Conservation (phyloP, 2,888 invertebrate species). For the Sialis fuliginosa region DNA sequence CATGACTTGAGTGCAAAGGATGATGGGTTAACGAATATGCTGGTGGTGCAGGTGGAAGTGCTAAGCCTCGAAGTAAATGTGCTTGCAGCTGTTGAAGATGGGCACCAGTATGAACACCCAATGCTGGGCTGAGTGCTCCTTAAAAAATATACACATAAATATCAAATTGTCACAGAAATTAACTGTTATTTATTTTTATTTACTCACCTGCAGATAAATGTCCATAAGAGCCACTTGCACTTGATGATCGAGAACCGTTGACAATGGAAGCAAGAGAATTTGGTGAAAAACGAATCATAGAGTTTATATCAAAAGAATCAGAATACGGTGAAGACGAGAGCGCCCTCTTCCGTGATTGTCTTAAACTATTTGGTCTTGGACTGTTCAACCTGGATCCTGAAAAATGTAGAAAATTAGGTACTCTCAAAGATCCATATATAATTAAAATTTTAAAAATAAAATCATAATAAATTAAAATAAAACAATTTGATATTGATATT, state of each 20-base stretch:
- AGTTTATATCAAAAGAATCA: constrained; percentile 87
- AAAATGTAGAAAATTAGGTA: constrained; percentile 10
- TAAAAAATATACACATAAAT: neutral
- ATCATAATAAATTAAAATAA: neutral
- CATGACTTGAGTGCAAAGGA: constrained; percentile 18
- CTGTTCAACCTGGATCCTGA: constrained; percentile 48
- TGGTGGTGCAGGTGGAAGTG: constrained; percentile 26
- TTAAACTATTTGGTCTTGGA: constrained; percentile 30
- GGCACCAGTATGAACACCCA: constrained; percentile 44
- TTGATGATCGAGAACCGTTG: constrained; percentile 70
- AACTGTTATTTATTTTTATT: constrained; percentile 4
- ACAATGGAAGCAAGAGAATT: constrained; percentile 71
- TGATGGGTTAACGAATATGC: constrained; percentile 26
- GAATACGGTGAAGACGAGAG: constrained; percentile 90
- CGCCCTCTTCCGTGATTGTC: constrained; percentile 67
- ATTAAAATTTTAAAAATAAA: constrained; percentile 5
- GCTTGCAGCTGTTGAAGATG: constrained; percentile 62
- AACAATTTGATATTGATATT: neutral
- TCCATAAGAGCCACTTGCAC: constrained; percentile 89
- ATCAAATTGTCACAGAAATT: no score
- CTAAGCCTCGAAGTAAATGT: constrained; percentile 52
- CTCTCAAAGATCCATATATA: neutral
- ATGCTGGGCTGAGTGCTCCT: constrained; percentile 73
- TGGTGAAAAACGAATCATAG: constrained; percentile 89
- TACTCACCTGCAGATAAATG: constrained; percentile 76